phyloP scores from a whole-genome alignment of 2,113 vertebrate genomes.

The Progne subis region DNA sequence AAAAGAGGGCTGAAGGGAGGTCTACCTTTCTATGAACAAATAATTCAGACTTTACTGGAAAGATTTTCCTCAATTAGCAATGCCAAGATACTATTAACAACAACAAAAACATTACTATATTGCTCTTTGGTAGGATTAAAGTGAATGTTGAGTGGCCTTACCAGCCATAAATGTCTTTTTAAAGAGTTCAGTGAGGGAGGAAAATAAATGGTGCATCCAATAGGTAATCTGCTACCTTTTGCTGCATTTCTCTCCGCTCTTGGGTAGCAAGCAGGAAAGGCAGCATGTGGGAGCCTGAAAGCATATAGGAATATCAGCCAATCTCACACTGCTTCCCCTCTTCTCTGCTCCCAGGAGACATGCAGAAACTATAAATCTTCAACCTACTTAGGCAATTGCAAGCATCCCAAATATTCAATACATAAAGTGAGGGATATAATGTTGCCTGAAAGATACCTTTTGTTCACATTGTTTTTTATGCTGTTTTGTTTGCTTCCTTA shows the following conservation, averaged over 20 bases:
- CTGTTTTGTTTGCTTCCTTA: background rate
- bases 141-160: background rate
- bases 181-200: background rate
- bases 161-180: background rate
- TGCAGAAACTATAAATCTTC: background rate
- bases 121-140: background rate
- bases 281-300: background rate
- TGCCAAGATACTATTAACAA: background rate
- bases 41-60: background rate
- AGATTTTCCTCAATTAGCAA: background rate
- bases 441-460: background rate
- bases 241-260: background rate
- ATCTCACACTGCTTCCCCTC: background rate
- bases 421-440: background rate
- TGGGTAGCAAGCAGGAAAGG: background rate
- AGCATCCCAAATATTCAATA: background rate
- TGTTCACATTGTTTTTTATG: background rate
- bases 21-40: accelerated
- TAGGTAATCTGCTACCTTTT: background rate
- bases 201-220: background rate
- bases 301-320: accelerated
- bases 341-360: background rate
- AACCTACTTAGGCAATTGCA: background rate
- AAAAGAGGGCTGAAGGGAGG: background rate
- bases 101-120: background rate